Conservation (phyloP, 2,113 vertebrate species). For the Grammomys surdaster region DNA sequence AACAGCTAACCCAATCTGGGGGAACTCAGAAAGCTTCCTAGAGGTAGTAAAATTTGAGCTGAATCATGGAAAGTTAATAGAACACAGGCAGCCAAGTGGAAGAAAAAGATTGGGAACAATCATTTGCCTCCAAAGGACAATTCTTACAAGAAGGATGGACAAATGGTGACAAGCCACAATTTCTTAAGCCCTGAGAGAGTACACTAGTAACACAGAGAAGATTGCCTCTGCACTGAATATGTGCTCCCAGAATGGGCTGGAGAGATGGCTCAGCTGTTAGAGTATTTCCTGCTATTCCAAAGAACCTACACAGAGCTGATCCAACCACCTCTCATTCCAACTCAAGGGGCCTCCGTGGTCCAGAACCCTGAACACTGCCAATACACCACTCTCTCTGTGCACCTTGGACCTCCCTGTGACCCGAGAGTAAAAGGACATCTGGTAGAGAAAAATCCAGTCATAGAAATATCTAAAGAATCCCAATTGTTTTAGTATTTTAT, state of each 20-base stretch:
- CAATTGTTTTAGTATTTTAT: background rate
- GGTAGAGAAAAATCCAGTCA: background rate
- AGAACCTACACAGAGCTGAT: background rate
- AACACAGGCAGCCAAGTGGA: background rate
- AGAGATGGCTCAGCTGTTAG: background rate
- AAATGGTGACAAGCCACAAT: background rate
- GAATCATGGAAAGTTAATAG: slow-evolving; percentile 47
- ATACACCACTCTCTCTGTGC: background rate
- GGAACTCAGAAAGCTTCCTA: background rate
- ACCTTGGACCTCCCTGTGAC: background rate
- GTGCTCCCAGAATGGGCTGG: background rate
- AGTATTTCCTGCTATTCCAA: background rate
- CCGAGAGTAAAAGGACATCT: slow-evolving; percentile 1
- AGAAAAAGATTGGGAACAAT: background rate
- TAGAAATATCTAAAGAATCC: slow-evolving; percentile 13
- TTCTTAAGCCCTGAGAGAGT: slow-evolving; percentile 8
- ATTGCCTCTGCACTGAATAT: background rate
- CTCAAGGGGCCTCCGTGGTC: background rate
- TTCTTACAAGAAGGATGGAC: slow-evolving; percentile 22
- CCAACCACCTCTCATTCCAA: background rate
- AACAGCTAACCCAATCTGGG: background rate
- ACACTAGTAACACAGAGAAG: background rate
- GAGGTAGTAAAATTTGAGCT: background rate
- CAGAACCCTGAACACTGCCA: background rate
- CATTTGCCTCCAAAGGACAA: slow-evolving; percentile 13